phyloP scores from a whole-genome alignment of 2,113 vertebrate genomes.

The Eurypyga helias region DNA sequence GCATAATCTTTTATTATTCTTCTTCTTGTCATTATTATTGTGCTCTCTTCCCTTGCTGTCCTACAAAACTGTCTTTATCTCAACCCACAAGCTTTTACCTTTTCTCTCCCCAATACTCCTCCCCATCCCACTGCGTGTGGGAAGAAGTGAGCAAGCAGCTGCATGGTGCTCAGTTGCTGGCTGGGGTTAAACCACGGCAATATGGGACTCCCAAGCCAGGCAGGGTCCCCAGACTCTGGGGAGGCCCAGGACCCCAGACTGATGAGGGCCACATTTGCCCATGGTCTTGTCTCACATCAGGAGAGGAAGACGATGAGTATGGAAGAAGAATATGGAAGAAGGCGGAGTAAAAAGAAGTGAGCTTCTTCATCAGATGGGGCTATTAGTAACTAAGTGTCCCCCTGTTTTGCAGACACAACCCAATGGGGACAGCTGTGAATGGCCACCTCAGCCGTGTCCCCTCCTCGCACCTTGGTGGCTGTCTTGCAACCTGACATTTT shows the following conservation, averaged over 20 bases:
- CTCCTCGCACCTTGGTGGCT: rapidly evolving
- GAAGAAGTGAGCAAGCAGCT: too few species aligned
- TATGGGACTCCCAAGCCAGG: rapidly evolving
- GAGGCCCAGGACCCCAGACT: background rate
- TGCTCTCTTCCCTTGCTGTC: too few species aligned
- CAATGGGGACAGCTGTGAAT: background rate
- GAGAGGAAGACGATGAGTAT: background rate
- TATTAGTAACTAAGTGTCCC: background rate
- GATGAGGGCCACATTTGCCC: background rate
- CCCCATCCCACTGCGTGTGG: too few species aligned
- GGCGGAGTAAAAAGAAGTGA: background rate
- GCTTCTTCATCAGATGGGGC: background rate
- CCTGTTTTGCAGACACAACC: background rate
- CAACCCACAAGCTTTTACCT: too few species aligned
- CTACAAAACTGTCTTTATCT: too few species aligned
- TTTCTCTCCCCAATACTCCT: too few species aligned
- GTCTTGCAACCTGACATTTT: background rate
- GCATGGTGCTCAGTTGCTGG: too few species aligned
- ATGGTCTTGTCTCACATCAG: background rate
- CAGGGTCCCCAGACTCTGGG: background rate
- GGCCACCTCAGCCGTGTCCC: background rate
- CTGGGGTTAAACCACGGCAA: too few species aligned
- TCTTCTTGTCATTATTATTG: too few species aligned
- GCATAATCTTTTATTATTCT: too few species aligned
- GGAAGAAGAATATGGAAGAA: background rate